A percentile compares a stretch with the other conserved stretches of the same genome.
Evolutionary conservation across 2,888 invertebrate species (phyloP).

Genomic region (Luffia ferchaultella): DNA sequence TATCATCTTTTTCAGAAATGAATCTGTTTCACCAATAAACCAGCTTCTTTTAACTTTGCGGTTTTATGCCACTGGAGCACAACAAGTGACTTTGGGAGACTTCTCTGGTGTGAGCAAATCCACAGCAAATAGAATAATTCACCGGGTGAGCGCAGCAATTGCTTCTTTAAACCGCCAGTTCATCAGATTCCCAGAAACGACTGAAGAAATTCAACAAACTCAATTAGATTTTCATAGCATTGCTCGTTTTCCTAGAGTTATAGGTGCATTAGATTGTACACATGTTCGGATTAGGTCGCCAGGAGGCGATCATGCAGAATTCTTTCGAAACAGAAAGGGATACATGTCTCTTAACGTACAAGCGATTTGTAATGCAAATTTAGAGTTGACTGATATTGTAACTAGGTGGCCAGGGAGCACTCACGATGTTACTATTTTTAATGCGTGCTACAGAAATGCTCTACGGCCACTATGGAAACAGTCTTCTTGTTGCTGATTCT

Average conservation of each 20-base stretch:
- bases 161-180: constrained; percentile 14
- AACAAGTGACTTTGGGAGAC: too few relatives aligned
- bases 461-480: constrained; percentile 6
- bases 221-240: constrained; percentile 16
- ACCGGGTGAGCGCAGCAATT: constrained; percentile 16
- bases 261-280: constrained; percentile 18
- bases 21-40: too few relatives aligned
- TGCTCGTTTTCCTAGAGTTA: constrained; percentile 17
- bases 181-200: constrained; percentile 12
- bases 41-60: too few relatives aligned
- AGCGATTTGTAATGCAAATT: constrained; percentile 12
- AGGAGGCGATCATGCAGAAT: constrained; percentile 8
- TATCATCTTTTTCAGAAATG: too few relatives aligned
- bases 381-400: constrained; percentile 9
- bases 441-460: too few relatives aligned
- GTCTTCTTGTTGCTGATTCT: constrained; percentile 8
- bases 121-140: constrained; percentile 14
- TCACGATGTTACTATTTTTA: too few relatives aligned
- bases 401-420: too few relatives aligned
- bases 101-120: too few relatives aligned
- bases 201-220: too few relatives aligned
- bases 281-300: constrained; percentile 18
- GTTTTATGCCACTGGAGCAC: too few relatives aligned
- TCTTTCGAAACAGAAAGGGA: constrained; percentile 15
- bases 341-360: constrained; percentile 15